phyloP scores from a whole-genome alignment of 1,140 invertebrate species.

The Pseudomyrmex sp. region DNA sequence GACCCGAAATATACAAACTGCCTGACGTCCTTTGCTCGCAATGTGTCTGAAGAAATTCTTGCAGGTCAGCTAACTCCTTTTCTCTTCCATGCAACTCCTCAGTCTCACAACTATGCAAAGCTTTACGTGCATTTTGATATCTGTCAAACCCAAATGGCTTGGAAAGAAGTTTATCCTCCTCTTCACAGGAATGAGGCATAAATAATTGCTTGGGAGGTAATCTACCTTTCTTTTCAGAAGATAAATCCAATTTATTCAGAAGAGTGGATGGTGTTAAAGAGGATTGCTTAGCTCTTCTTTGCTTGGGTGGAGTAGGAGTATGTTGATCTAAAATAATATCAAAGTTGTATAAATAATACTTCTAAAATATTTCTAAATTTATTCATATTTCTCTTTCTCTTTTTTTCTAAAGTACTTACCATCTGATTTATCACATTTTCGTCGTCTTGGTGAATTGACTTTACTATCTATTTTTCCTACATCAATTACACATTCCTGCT shows the following conservation, averaged over 20 bases:
- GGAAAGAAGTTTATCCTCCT: constrained; percentile 64
- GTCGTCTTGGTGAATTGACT: constrained; percentile 59
- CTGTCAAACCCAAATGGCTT: constrained; percentile 79
- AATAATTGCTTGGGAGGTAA: constrained; percentile 77
- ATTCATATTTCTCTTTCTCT: no score
- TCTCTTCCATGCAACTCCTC: constrained; percentile 91
- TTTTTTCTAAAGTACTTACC: constrained; percentile 45
- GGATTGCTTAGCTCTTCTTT: constrained; percentile 65
- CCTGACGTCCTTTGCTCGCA: constrained; percentile 89
- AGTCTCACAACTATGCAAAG: constrained; percentile 90
- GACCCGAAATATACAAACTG: constrained; percentile 97
- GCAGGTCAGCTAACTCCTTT: constrained; percentile 89
- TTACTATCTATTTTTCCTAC: constrained; percentile 12
- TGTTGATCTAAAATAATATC: constrained; percentile 22
- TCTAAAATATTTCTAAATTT: no score
- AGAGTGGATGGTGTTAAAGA: constrained; percentile 75
- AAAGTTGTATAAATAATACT: background rate
- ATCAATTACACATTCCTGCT: constrained; percentile 30
- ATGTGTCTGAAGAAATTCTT: constrained; percentile 89
- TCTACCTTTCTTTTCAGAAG: constrained; percentile 59
- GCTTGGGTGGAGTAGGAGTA: constrained; percentile 74
- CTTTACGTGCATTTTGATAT: constrained; percentile 87
- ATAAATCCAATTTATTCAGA: constrained; percentile 71
- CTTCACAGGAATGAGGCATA: constrained; percentile 36
- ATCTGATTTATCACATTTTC: constrained; percentile 62